Percentiles rank a stretch among this genome's conserved stretches.
These are phyloP conservation scores for Onthophagus taurus DNA, from an alignment of 1,140 invertebrate genomes.

Conservation along the genomic window DNA sequence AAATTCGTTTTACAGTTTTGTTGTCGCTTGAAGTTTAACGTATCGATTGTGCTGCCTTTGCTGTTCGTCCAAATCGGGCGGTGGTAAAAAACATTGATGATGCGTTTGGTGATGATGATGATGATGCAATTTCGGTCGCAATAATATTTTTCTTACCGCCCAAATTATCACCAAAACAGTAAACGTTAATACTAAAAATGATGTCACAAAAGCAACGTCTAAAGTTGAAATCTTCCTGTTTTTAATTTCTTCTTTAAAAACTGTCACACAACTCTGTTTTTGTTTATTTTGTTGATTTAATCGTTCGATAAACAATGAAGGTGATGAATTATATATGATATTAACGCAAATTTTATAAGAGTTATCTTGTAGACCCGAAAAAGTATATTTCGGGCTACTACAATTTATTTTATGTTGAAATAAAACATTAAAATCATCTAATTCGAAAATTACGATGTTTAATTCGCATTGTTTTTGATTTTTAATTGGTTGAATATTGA, in stretches of 20 bases:
- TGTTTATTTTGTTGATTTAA: slow-evolving; percentile 23
- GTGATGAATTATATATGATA: slow-evolving; percentile 24
- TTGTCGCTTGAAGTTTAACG: slow-evolving; percentile 52
- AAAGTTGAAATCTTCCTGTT: slow-evolving; percentile 41
- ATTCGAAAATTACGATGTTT: slow-evolving; percentile 34
- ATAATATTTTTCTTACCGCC: slow-evolving; percentile 45
- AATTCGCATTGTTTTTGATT: slow-evolving; percentile 27
- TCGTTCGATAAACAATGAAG: slow-evolving; percentile 15
- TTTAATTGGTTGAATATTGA: slow-evolving; percentile 27
- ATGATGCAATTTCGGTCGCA: slow-evolving; percentile 40
- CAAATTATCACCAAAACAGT: slow-evolving; percentile 44
- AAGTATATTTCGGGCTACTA: slow-evolving; percentile 28
- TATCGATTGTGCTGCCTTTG: slow-evolving; percentile 46
- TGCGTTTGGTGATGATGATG: no score
- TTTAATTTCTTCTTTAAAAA: slow-evolving; percentile 41
- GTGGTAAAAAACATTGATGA: slow-evolving; percentile 47
- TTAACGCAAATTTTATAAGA: slow-evolving; percentile 37
- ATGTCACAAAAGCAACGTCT: slow-evolving; percentile 43
- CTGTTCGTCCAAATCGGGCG: slow-evolving; percentile 40
- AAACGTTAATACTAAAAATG: slow-evolving; percentile 43
- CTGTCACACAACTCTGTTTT: slow-evolving; percentile 43
- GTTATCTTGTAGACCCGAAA: slow-evolving; percentile 30
- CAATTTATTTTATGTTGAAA: slow-evolving; percentile 35
- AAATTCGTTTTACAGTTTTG: no score
- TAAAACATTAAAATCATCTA: slow-evolving; percentile 26